phyloP scores from a whole-genome alignment of 2,797 vertebrate species.

The Antrozous pallidus region DNA sequence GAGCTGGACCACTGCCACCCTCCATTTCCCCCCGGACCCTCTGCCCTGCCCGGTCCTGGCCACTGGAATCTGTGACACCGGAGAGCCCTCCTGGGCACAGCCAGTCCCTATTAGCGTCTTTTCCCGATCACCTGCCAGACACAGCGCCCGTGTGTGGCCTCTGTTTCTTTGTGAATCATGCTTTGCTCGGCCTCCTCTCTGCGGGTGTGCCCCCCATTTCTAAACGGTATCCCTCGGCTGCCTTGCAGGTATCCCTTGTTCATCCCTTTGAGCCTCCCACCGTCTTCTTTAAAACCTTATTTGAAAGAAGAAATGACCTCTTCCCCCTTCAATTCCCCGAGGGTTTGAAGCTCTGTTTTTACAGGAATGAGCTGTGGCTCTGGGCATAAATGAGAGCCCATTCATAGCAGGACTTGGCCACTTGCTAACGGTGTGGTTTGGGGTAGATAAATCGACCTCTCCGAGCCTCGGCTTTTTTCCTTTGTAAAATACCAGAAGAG shows the following conservation, averaged over 20 bases:
- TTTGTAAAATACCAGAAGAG: neutral
- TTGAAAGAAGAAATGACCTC: neutral
- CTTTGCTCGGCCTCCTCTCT: neutral
- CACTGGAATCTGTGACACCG: slow-evolving; percentile 50
- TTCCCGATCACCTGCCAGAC: slow-evolving; percentile 31
- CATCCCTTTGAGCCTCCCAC: neutral
- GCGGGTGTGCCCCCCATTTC: neutral
- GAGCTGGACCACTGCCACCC: neutral
- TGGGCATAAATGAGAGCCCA: neutral
- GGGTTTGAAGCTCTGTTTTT: neutral
- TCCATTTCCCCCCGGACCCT: neutral
- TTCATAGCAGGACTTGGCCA: neutral
- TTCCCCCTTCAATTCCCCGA: neutral
- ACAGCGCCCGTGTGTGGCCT: neutral
- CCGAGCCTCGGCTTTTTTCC: neutral
- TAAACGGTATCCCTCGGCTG: neutral
- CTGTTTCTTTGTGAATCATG: neutral
- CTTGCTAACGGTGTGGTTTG: neutral
- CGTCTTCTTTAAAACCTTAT: neutral
- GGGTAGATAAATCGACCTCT: neutral
- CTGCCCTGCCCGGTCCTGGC: fast-evolving
- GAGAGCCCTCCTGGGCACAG: slow-evolving; percentile 33
- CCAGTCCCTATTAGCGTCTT: slow-evolving; percentile 21
- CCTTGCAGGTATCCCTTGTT: neutral
- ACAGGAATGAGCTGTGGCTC: neutral